phyloP scores from a whole-genome alignment of 2,888 invertebrate genomes.

The Cheilosia soror region DNA sequence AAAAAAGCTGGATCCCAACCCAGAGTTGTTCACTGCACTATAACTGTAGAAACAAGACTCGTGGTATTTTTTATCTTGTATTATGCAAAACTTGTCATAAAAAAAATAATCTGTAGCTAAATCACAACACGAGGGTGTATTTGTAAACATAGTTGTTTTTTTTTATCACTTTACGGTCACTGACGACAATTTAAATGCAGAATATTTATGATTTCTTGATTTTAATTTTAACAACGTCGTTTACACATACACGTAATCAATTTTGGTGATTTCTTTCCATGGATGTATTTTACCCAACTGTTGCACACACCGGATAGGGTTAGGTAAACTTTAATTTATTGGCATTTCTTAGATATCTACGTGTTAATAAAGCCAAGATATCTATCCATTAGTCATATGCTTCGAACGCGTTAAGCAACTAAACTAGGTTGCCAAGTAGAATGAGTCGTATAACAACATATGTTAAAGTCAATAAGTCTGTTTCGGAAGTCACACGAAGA shows the following conservation, averaged over 20 bases:
- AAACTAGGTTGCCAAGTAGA: too few species aligned
- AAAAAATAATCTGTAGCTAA: background rate
- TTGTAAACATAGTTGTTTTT: background rate
- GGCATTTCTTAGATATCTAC: too few species aligned
- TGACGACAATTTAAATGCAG: background rate
- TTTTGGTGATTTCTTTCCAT: background rate
- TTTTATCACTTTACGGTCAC: background rate
- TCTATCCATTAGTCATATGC: too few species aligned
- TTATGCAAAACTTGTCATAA: background rate
- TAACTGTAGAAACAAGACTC: background rate
- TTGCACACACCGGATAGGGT: too few species aligned
- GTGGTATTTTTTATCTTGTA: slow-evolving; percentile 12
- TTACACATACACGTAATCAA: background rate
- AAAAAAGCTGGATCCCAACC: too few species aligned
- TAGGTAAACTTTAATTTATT: too few species aligned
- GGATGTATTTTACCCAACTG: background rate
- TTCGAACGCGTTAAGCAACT: too few species aligned
- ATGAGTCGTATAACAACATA: too few species aligned
- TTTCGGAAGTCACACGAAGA: too few species aligned
- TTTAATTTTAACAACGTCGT: background rate
- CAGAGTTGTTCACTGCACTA: too few species aligned
- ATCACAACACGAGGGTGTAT: background rate
- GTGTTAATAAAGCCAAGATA: too few species aligned
- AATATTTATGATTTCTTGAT: slow-evolving; percentile 2
- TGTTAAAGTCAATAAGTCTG: too few species aligned